phyloP scores from a whole-genome alignment of 1,140 invertebrate genomes.

The Thrips palmi region DNA sequence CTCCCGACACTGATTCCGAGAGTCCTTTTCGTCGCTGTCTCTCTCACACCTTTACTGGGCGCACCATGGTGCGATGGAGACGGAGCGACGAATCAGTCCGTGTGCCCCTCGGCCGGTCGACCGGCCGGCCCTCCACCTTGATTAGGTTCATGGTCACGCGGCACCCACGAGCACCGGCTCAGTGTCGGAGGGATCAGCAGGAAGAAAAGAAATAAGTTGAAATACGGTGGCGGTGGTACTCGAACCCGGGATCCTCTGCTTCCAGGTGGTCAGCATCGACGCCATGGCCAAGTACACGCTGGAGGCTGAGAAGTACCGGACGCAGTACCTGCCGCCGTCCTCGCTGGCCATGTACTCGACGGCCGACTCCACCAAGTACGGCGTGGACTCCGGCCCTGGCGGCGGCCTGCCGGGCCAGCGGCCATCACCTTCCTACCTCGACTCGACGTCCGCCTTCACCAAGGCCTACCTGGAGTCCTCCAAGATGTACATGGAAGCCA shows the following conservation, averaged over 20 bases:
- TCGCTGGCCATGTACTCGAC: constrained; percentile 47
- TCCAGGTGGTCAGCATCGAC: constrained; percentile 52
- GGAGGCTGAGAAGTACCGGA: constrained; percentile 54
- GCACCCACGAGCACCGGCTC: no score
- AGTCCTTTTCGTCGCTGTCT: no score
- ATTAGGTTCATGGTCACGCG: constrained; percentile 6
- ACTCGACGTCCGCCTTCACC: constrained; percentile 44
- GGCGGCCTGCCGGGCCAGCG: constrained; percentile 9
- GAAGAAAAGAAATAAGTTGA: neutral
- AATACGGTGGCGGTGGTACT: neutral
- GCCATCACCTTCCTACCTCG: constrained; percentile 24
- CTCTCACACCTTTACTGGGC: no score
- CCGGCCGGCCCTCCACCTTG: constrained; percentile 9
- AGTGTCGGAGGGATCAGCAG: no score
- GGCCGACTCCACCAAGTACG: constrained; percentile 32
- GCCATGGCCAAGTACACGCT: constrained; percentile 60
- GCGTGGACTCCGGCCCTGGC: no score
- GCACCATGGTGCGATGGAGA: no score
- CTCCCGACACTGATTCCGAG: no score
- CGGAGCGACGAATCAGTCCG: no score
- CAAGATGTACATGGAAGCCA: constrained; percentile 53
- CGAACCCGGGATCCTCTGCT: constrained; percentile 3
- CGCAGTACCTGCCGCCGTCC: constrained; percentile 41
- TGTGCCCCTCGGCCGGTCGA: no score
- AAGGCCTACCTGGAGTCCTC: constrained; percentile 60